These are phyloP conservation scores for Autographa pulchrina DNA, from an alignment of 2,888 invertebrate species.

Conservation along the genomic window DNA sequence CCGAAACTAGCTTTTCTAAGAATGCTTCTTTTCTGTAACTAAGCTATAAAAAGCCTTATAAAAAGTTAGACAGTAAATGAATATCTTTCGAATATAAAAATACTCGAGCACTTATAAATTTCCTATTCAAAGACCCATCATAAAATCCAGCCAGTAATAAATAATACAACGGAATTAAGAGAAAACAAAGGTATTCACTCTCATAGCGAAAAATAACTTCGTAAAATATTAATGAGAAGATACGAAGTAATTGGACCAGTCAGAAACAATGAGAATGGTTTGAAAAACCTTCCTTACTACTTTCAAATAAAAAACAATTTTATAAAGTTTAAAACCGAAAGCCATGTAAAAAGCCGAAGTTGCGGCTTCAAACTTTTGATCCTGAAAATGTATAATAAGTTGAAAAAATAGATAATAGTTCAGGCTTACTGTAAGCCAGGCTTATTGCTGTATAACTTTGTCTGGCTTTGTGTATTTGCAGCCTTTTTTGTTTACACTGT, in stretches of 20 bases:
- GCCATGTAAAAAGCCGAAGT: conserved; percentile 32
- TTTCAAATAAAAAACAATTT: conserved; percentile 34
- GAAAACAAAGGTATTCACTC: background rate
- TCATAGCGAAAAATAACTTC: conserved; percentile 15
- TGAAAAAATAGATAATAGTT: conserved; percentile 32
- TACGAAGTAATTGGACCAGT: conserved; percentile 36
- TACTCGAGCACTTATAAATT: background rate
- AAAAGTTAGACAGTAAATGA: too few species aligned
- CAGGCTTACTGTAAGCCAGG: conserved; percentile 16
- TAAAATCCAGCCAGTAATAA: conserved; percentile 3
- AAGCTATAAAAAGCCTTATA: too few species aligned
- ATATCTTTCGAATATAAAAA: background rate
- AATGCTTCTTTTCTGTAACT: too few species aligned
- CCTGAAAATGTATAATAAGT: conserved; percentile 36
- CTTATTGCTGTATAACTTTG: conserved; percentile 32
- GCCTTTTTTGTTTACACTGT: background rate
- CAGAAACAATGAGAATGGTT: conserved; percentile 25
- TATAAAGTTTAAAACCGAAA: conserved; percentile 33
- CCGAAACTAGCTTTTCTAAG: too few species aligned
- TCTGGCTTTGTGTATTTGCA: conserved; percentile 11
- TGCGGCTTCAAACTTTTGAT: conserved; percentile 42
- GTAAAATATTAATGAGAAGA: conserved; percentile 25
- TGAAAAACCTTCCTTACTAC: conserved; percentile 21
- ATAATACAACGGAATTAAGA: conserved; percentile 11
- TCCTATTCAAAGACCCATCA: background rate